phyloP scores from a whole-genome alignment of 2,113 vertebrate species.

The Equus quagga region DNA sequence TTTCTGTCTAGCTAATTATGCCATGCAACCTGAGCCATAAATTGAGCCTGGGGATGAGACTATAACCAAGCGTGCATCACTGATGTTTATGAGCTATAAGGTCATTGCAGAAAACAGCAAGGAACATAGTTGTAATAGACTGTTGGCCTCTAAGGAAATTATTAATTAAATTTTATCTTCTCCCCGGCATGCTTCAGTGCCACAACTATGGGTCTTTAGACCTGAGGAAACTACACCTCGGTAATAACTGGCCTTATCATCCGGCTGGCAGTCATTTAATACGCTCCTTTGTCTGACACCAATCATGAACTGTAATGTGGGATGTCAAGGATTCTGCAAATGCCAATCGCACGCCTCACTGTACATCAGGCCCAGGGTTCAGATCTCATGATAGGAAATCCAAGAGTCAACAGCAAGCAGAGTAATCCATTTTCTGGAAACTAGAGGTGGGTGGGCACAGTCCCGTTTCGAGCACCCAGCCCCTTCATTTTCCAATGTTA shows the following conservation, averaged over 20 bases:
- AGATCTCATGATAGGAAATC: conserved; percentile 67
- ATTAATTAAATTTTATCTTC: conserved; percentile 84
- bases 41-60: conserved; percentile 66
- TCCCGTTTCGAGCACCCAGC: not conserved
- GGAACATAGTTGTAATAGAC: conserved; percentile 74
- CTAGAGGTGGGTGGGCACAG: not conserved
- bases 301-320: conserved; percentile 38
- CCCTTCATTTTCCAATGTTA: not conserved
- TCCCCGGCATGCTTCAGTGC: conserved; percentile 72
- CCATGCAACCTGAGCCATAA: conserved; percentile 53
- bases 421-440: conserved; percentile 65
- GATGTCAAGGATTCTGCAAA: conserved; percentile 69
- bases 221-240: conserved; percentile 59
- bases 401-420: not conserved
- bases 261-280: conserved; percentile 67
- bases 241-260: conserved; percentile 75
- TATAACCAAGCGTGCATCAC: conserved; percentile 59
- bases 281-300: conserved; percentile 80
- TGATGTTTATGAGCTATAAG: conserved; percentile 77
- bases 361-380: conserved; percentile 54
- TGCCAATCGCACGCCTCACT: conserved; percentile 35
- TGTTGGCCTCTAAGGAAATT: conserved; percentile 82
- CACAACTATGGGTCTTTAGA: conserved; percentile 75
- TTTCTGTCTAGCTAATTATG: conserved; percentile 66
- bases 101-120: conserved; percentile 72